These are phyloP conservation scores for Bradynema listronoti DNA, from an alignment of 1,140 invertebrate genomes.

Conservation along the genomic window DNA sequence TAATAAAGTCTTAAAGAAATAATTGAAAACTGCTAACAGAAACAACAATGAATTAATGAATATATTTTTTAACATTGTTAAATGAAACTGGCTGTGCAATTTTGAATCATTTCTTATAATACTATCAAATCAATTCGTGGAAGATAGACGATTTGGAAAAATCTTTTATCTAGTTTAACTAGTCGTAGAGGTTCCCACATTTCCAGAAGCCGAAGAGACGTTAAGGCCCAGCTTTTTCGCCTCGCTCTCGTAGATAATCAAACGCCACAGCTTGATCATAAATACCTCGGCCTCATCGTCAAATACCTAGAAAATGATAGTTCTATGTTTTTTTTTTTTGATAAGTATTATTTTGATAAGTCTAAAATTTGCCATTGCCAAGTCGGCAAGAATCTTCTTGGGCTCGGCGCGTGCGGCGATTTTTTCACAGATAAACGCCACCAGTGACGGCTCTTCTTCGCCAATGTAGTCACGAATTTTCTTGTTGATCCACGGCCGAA, in stretches of 20 bases:
- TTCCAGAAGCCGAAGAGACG: background rate
- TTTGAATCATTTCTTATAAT: too few relatives aligned
- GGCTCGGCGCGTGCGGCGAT: slow-evolving; percentile 83
- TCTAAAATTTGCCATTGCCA: slow-evolving; percentile 77
- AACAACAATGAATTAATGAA: too few relatives aligned
- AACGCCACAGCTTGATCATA: slow-evolving; percentile 98
- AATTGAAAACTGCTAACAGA: too few relatives aligned
- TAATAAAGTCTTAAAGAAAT: too few relatives aligned
- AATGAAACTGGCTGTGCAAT: too few relatives aligned
- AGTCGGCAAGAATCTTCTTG: slow-evolving; percentile 88
- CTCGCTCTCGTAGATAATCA: slow-evolving; percentile 97
- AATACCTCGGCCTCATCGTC: slow-evolving; percentile 99
- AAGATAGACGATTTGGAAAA: too few relatives aligned
- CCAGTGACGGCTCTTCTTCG: slow-evolving; percentile 92
- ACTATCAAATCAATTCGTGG: too few relatives aligned
- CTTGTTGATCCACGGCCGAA: slow-evolving; percentile 97
- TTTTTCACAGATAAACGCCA: slow-evolving; percentile 97
- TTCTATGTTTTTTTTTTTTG: too few relatives aligned
- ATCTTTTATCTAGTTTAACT: too few relatives aligned
- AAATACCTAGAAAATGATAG: slow-evolving; percentile 68
- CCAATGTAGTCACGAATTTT: slow-evolving; percentile 99
- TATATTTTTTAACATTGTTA: too few relatives aligned
- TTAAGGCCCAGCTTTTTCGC: slow-evolving; percentile 71
- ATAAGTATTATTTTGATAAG: background rate
- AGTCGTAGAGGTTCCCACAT: too few relatives aligned